These are phyloP conservation scores for Dioctria linearis DNA, from an alignment of 2,888 invertebrate genomes.

Conservation along the genomic window DNA sequence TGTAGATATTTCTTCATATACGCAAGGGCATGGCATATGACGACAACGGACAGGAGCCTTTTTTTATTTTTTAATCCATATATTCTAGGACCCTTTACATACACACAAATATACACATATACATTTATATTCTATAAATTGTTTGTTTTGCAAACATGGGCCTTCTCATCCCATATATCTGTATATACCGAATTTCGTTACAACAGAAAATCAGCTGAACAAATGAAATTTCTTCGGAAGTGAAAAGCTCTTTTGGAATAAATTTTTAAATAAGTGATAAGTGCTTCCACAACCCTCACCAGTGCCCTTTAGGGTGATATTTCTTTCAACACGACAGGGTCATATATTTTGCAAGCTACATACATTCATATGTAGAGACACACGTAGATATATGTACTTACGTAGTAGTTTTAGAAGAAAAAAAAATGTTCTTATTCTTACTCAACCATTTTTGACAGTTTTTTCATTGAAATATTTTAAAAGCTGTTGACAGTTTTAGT, in stretches of 20 bases:
- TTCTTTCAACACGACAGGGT: too few relatives aligned
- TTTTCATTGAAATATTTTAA: neutral
- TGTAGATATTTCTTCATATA: constrained; percentile 21
- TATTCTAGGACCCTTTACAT: neutral
- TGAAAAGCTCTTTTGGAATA: constrained; percentile 3
- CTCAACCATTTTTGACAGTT: neutral
- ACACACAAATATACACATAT: too few relatives aligned
- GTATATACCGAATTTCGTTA: neutral
- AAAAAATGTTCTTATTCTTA: neutral
- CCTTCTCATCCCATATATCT: neutral
- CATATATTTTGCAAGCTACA: too few relatives aligned
- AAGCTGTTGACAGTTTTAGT: too few relatives aligned
- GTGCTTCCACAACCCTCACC: constrained; percentile 2
- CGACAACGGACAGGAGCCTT: neutral
- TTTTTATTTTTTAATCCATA: constrained; percentile 21
- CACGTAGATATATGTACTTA: too few relatives aligned
- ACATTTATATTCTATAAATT: too few relatives aligned
- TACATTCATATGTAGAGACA: too few relatives aligned
- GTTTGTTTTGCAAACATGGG: neutral
- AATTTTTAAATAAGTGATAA: constrained; percentile 42
- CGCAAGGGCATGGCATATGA: constrained; percentile 24
- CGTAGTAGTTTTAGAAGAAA: too few relatives aligned
- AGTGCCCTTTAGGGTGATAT: too few relatives aligned
- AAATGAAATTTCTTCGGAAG: constrained; percentile 15
- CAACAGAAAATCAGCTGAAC: constrained; percentile 25